Evolutionary conservation across 2,888 invertebrate genomes (phyloP).

Genomic region (Cryptops parisi): DNA sequence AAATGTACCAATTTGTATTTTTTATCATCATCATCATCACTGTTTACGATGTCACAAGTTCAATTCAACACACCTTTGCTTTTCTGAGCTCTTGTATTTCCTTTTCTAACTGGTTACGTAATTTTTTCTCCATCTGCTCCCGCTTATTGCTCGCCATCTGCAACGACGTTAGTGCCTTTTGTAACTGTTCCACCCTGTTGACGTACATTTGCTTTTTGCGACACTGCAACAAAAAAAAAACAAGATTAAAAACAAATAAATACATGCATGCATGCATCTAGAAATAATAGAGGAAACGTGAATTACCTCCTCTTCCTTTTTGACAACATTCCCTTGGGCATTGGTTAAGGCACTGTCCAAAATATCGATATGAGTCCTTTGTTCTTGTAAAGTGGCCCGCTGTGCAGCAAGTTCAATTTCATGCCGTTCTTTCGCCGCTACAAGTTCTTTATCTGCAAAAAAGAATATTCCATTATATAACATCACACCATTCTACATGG

Average conservation of each 20-base stretch:
- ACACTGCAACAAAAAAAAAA: constrained; percentile 38
- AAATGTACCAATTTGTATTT: no score
- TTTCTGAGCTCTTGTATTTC: constrained; percentile 52
- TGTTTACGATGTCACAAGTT: no score
- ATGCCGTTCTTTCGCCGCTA: constrained; percentile 76
- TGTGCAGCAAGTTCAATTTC: constrained; percentile 83
- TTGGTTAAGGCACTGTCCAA: constrained; percentile 80
- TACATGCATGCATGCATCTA: neutral
- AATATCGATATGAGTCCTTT: constrained; percentile 81
- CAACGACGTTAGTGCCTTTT: constrained; percentile 61
- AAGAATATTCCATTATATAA: no score
- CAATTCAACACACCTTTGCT: no score
- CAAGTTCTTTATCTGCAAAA: constrained; percentile 63
- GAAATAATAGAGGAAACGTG: constrained; percentile 9
- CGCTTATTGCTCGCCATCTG: constrained; percentile 71
- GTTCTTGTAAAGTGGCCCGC: constrained; percentile 75
- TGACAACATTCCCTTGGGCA: constrained; percentile 74
- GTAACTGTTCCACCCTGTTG: constrained; percentile 67
- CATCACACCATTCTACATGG: no score
- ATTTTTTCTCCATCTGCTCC: constrained; percentile 68
- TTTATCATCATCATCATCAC: no score
- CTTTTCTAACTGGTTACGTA: constrained; percentile 67
- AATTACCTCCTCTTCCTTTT: constrained; percentile 81
- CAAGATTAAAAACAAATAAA: neutral
- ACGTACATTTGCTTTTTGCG: constrained; percentile 72